phyloP scores from a whole-genome alignment of 2,797 vertebrate genomes.

The Eidolon dupreanum region DNA sequence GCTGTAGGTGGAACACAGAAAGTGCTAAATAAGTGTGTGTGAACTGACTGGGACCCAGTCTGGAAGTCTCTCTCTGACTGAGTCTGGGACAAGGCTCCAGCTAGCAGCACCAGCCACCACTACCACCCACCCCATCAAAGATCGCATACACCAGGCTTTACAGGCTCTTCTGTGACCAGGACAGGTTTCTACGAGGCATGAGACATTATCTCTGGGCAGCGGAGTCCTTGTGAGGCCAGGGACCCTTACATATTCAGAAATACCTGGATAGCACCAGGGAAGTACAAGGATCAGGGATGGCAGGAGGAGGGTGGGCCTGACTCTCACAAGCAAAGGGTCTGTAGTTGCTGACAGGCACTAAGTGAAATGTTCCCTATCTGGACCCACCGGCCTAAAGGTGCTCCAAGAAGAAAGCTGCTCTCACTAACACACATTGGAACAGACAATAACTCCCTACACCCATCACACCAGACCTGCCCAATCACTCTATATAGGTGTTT shows the following conservation, averaged over 20 bases:
- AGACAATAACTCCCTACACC: neutral
- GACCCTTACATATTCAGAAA: neutral
- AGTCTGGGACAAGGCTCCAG: neutral
- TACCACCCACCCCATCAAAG: neutral
- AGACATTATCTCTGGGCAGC: neutral
- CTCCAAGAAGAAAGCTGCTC: neutral
- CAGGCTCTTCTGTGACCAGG: neutral
- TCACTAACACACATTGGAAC: neutral
- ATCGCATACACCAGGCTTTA: fast-evolving
- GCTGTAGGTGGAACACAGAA: neutral
- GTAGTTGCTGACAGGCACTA: fast-evolving
- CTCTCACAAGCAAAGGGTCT: fast-evolving
- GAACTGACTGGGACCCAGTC: neutral
- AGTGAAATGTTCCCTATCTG: neutral
- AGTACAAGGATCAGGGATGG: neutral
- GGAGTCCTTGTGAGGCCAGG: neutral
- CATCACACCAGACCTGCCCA: neutral
- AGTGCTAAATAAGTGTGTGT: neutral
- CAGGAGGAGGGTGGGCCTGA: fast-evolving
- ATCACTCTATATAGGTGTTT: neutral
- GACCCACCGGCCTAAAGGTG: neutral
- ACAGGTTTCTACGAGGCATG: neutral
- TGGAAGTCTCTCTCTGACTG: neutral
- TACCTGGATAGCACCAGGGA: neutral
- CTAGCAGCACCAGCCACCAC: neutral